Percentiles rank a stretch among this genome's conserved stretches.
phyloP scores from a whole-genome alignment of 2,797 vertebrate genomes.

The Echiichthys vipera region DNA sequence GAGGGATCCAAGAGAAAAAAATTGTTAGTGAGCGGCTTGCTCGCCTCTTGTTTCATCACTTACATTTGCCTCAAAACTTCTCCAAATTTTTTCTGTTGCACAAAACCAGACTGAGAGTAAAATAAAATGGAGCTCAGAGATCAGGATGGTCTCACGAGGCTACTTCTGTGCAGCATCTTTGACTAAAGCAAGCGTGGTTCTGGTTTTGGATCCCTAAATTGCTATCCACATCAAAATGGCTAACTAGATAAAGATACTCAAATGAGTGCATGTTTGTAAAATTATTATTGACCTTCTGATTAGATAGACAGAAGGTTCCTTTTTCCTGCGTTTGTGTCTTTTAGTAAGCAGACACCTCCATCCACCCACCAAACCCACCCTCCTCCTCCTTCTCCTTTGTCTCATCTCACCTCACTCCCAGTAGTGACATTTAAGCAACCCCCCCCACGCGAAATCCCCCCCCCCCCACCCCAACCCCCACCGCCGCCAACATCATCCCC shows the following conservation, averaged over 20 bases:
- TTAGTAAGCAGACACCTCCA: slow-evolving; percentile 2
- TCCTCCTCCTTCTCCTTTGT: slow-evolving; percentile 44
- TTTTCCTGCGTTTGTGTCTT: neutral
- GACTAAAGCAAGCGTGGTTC: no score
- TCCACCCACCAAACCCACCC: neutral
- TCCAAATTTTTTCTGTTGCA: no score
- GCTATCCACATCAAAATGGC: no score
- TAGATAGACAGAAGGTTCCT: neutral
- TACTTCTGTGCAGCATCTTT: no score
- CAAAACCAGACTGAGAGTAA: no score
- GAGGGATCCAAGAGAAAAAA: no score
- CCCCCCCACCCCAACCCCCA: neutral
- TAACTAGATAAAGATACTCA: neutral
- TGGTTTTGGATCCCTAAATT: no score
- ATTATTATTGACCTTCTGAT: neutral
- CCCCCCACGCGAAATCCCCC: slow-evolving; percentile 7
- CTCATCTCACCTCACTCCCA: slow-evolving; percentile 49
- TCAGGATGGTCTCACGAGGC: no score
- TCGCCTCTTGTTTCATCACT: no score
- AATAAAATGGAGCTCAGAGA: no score
- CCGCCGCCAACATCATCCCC: neutral
- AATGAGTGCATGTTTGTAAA: neutral
- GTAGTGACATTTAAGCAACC: slow-evolving; percentile 66
- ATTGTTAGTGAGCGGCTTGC: no score
- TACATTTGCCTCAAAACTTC: no score